A percentile compares a stretch with the other conserved stretches of the same genome.
These are phyloP conservation scores for Stictonetta naevosa DNA, from an alignment of 2,113 vertebrate species.

Conservation along the genomic window DNA sequence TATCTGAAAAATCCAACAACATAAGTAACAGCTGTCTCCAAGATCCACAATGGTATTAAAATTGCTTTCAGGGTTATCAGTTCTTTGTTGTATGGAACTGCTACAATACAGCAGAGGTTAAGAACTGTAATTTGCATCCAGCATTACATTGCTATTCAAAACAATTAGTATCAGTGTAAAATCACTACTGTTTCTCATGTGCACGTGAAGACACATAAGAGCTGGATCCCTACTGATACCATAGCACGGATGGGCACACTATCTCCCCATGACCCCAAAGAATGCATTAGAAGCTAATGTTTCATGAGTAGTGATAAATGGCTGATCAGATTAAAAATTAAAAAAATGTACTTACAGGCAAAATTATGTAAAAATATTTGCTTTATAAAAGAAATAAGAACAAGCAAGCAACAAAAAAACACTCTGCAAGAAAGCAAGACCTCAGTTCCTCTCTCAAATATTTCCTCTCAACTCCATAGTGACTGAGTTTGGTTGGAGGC, in stretches of 20 bases:
- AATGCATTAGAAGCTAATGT: background rate
- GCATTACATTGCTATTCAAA: background rate
- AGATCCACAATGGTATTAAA: background rate
- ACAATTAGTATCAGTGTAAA: background rate
- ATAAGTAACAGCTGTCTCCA: background rate
- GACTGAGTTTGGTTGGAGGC: background rate
- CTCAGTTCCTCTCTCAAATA: background rate
- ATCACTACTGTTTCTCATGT: background rate
- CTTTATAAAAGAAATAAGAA: background rate
- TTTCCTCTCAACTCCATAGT: background rate
- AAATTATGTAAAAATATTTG: constrained; percentile 16
- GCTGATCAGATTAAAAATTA: background rate
- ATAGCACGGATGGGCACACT: background rate
- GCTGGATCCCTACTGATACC: background rate
- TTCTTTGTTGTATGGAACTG: background rate
- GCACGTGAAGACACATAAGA: rapidly evolving
- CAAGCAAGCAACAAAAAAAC: constrained; percentile 14
- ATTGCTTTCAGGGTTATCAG: background rate
- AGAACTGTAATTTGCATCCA: background rate
- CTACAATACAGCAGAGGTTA: background rate
- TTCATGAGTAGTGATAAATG: constrained; percentile 28
- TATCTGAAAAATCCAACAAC: background rate
- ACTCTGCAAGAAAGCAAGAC: constrained; percentile 16
- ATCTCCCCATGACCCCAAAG: background rate
- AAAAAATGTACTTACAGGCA: background rate